phyloP scores from a whole-genome alignment of 2,888 invertebrate genomes.

The Sarcophaga rosellei region DNA sequence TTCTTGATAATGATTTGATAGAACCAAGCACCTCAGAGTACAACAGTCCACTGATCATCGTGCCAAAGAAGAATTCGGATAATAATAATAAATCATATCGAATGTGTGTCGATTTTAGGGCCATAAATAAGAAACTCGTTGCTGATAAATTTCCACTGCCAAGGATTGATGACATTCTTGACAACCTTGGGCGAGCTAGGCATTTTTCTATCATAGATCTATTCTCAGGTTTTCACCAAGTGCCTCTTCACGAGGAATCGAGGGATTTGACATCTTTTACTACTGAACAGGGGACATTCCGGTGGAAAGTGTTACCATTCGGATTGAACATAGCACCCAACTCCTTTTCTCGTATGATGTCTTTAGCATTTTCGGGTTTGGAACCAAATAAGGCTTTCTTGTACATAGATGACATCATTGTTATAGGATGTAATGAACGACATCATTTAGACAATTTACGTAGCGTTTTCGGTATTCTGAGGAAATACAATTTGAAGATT shows the following conservation, averaged over 20 bases:
- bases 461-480: conserved; percentile 45
- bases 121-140: conserved; percentile 15
- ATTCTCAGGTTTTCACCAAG: conserved; percentile 17
- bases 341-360: conserved; percentile 70
- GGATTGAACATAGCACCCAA: conserved; percentile 69
- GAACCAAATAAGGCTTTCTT: conserved; percentile 51
- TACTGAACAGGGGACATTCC: conserved; percentile 3
- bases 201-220: conserved; percentile 4
- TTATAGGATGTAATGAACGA: conserved; percentile 36
- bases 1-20: conserved; percentile 29
- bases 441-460: conserved; percentile 47
- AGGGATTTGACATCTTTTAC: conserved; percentile 12
- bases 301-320: conserved; percentile 67
- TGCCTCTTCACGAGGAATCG: conserved; percentile 1
- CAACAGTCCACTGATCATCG: conserved; percentile 31
- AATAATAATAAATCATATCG: conserved; percentile 13
- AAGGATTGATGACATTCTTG: conserved; percentile 5
- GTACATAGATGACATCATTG: conserved; percentile 71
- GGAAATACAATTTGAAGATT: conserved; percentile 45
- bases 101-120: conserved; percentile 31
- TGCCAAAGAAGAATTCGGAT: not conserved
- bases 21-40: conserved; percentile 30
- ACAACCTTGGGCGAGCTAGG: not conserved
- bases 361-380: conserved; percentile 69
- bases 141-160: not conserved